phyloP scores from a whole-genome alignment of 2,797 vertebrate species.

The Lepilemur septentrionalis region DNA sequence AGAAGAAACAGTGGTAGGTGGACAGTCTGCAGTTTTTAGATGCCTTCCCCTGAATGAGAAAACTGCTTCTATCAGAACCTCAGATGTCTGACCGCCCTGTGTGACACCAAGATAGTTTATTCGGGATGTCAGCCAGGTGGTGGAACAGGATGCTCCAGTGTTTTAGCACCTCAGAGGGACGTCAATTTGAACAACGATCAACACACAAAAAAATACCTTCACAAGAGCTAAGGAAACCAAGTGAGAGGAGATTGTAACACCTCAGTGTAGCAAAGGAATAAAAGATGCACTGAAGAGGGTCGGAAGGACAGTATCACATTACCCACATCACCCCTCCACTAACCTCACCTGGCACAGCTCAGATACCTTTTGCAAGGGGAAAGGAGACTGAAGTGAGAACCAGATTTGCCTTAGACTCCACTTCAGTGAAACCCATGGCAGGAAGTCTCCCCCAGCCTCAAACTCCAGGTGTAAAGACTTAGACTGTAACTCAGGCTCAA shows the following conservation, averaged over 20 bases:
- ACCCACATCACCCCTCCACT: too few species aligned
- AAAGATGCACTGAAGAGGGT: background rate
- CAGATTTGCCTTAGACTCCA: background rate
- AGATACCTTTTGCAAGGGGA: too few species aligned
- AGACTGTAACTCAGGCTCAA: background rate
- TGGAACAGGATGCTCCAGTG: background rate
- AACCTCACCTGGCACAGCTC: too few species aligned
- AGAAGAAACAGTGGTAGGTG: too few species aligned
- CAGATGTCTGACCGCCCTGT: too few species aligned
- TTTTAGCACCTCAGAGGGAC: background rate
- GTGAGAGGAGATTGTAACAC: background rate
- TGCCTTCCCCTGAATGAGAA: too few species aligned
- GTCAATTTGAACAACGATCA: background rate
- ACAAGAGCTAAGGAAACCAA: background rate
- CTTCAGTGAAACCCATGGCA: background rate
- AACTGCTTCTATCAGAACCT: too few species aligned
- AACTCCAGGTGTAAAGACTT: background rate
- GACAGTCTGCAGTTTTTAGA: too few species aligned
- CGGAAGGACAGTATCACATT: too few species aligned
- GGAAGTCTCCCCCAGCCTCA: background rate
- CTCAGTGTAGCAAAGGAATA: background rate
- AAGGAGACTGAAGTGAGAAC: background rate
- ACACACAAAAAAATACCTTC: background rate
- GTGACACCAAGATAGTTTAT: too few species aligned
- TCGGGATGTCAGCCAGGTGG: background rate